Percentiles rank a stretch among this genome's conserved stretches.
These are phyloP conservation scores for Mobula birostris DNA, from an alignment of 2,113 vertebrate genomes.

Conservation along the genomic window DNA sequence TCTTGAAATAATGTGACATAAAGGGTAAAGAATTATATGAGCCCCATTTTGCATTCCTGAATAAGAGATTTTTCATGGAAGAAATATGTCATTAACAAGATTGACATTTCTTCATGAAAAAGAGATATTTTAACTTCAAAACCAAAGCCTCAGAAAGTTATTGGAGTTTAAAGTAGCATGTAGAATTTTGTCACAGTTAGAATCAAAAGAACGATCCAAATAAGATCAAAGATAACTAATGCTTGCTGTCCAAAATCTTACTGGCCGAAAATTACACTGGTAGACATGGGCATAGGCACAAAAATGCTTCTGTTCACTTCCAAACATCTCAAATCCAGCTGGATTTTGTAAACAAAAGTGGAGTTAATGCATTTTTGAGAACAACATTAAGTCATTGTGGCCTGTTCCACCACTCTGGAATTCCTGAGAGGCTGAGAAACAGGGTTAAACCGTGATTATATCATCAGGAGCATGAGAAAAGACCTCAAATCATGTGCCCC, in stretches of 20 bases:
- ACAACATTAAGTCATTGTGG: not conserved
- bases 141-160: not conserved
- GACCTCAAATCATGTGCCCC: not conserved
- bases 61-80: not conserved
- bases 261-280: too few species aligned
- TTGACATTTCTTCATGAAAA: not conserved
- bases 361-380: not conserved
- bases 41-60: not conserved
- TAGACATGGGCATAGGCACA: not conserved
- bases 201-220: too few species aligned
- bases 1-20: not conserved
- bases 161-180: not conserved
- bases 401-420: not conserved
- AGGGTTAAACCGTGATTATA: not conserved
- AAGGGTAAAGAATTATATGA: not conserved
- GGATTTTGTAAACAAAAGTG: constrained; percentile 12
- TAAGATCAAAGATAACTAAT: not conserved
- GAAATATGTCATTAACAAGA: not conserved
- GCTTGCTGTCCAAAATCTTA: not conserved
- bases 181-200: not conserved
- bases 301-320: not conserved
- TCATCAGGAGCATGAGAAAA: constrained; percentile 20
- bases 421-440: not conserved
- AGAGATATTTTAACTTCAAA: not conserved
- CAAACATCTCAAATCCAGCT: constrained; percentile 15